phyloP scores from a whole-genome alignment of 2,888 invertebrate species.

The Arenicola marina region DNA sequence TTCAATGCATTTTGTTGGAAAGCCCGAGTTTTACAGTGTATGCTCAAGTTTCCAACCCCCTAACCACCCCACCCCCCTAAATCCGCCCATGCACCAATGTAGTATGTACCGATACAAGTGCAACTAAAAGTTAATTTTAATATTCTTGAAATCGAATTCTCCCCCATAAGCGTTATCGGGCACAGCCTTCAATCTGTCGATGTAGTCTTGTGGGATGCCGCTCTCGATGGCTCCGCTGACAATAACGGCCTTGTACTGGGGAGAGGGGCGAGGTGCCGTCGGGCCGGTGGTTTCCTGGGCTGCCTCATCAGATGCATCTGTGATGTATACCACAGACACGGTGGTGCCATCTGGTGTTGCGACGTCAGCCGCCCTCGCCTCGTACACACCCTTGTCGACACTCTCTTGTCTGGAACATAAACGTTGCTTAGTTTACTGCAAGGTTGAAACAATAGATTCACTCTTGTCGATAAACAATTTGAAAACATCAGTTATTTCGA shows the following conservation, averaged over 20 bases:
- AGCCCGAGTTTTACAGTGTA: too few species aligned
- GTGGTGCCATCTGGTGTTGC: background rate
- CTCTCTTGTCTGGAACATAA: background rate
- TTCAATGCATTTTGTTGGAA: too few species aligned
- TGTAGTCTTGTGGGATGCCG: background rate
- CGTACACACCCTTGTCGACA: background rate
- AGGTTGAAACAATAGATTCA: background rate
- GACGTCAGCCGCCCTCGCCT: background rate
- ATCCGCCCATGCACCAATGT: too few species aligned
- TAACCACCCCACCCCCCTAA: too few species aligned
- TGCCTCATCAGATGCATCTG: background rate
- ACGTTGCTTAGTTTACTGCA: background rate
- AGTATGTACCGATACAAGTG: too few species aligned
- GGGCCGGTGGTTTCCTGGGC: background rate
- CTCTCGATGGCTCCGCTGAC: background rate
- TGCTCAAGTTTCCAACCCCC: too few species aligned
- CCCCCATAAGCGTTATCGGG: background rate
- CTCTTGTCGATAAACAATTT: too few species aligned
- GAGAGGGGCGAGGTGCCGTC: background rate
- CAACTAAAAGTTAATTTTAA: background rate
- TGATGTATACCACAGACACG: background rate
- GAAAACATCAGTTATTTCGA: background rate
- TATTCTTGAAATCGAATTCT: background rate
- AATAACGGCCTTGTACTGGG: background rate
- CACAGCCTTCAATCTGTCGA: background rate